Base-by-base conservation (phyloP, 2,113 vertebrate species). In the Eulemur macaco region DNA sequence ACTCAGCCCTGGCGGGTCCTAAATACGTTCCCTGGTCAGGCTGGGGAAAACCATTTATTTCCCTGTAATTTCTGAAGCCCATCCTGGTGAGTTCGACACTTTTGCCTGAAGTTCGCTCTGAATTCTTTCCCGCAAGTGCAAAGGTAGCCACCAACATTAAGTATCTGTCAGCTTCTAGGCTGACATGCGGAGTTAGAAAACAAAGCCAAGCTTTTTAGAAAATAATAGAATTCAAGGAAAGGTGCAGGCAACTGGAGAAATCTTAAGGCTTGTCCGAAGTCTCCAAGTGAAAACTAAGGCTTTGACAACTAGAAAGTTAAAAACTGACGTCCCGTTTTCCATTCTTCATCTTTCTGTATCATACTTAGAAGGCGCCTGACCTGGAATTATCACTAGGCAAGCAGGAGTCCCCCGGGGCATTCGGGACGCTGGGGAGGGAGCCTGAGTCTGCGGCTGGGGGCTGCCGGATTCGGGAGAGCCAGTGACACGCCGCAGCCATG, bases 171-270 rank as follows among this genome's bases (percentile, higher is more conserved):
- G 77, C 39, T 47, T 64, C 81, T n/a, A 29, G 29, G 45, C 58
- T 71, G 92, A 25, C 34, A 20, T 2, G 2, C 39, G n/a, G 4
- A 39, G 56, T 69, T 37, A 83, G 37, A 77, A 96, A 80, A 52
- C 37, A 74, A 85, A 94, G n/a, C 31, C 63, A 54, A 6, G 27
- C 54, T 52, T 37, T 37, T 74, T 89, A 54, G 63, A 94, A 86
- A 95, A 50, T 64, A 63, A 6, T 56, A 27, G 89, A 45, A 73
- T 78, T n/a, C 37, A 45, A 94, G 42, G 29, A 13, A 69, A 47
- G 8, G n/a, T 66, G 10, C 54, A 93, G 60, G 31, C 31, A 89
- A 13, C 54, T 85, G 47, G 45, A 85, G 66, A 76, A 81, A 64
- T 21, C n/a, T 29, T 15, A 50, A 58, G 50, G 10, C 27, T 86